Conservation (phyloP, 2,888 invertebrate species). For the Alloscopus bannaensis region DNA sequence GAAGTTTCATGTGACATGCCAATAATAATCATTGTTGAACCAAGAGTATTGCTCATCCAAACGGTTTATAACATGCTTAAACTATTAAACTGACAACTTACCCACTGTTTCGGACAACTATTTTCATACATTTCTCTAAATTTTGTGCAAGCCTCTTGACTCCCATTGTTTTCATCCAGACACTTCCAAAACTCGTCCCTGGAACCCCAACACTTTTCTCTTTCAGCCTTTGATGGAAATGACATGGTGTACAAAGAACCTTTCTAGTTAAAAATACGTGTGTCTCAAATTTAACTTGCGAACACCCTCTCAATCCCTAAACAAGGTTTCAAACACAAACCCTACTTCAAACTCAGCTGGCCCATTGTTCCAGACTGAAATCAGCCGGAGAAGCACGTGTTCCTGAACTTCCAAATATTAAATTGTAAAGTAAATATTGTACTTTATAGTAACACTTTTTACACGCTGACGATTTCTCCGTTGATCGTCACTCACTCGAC, state of each 20-base stretch:
- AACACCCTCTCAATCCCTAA: not conserved
- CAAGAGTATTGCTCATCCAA: not conserved
- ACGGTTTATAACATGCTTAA: not conserved
- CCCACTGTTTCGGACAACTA: slow-evolving; percentile 90
- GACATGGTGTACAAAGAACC: too few relatives aligned
- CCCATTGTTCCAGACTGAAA: too few relatives aligned
- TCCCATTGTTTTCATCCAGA: slow-evolving; percentile 80
- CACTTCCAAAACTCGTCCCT: slow-evolving; percentile 94
- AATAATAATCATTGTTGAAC: not conserved
- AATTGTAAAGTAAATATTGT: too few relatives aligned
- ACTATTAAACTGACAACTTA: too few relatives aligned
- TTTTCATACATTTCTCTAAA: slow-evolving; percentile 85
- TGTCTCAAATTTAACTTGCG: not conserved
- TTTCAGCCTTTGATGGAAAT: slow-evolving; percentile 87
- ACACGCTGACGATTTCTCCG: too few relatives aligned
- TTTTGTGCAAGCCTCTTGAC: slow-evolving; percentile 81
- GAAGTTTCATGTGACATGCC: not conserved
- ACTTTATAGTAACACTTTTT: too few relatives aligned
- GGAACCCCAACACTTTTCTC: slow-evolving; percentile 88
- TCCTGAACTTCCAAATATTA: too few relatives aligned
- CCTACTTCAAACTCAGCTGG: not conserved
- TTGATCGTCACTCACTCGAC: too few relatives aligned
- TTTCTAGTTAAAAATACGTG: too few relatives aligned
- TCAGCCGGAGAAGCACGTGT: too few relatives aligned
- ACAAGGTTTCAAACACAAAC: too few relatives aligned